A percentile compares a stretch with the other conserved stretches of the same genome.
Evolutionary conservation across 23 tunicate species (phyloP).

Genomic region (Phallusia fumigata): DNA sequence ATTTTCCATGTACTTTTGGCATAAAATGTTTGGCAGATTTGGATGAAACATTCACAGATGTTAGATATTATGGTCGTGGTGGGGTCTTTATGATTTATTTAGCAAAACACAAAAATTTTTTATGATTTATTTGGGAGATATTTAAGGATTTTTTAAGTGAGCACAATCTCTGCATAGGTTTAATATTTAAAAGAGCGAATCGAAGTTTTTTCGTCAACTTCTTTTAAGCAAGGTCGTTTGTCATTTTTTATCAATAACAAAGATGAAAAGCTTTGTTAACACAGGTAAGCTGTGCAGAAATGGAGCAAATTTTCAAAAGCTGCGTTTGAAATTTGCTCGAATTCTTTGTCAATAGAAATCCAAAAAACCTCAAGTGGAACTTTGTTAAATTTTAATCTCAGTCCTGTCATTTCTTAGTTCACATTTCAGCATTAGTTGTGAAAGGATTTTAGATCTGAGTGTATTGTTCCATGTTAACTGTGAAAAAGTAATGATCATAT

Average conservation of each 20-base stretch:
- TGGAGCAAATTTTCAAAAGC: no score
- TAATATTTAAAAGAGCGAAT: neutral
- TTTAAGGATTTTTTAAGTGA: neutral
- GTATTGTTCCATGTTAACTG: conserved; percentile 18
- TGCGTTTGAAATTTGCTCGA: conserved; percentile 21
- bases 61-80: no score
- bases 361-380: conserved; percentile 29
- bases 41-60: no score
- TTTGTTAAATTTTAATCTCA: conserved; percentile 20
- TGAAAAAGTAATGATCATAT: conserved; percentile 20
- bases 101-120: neutral
- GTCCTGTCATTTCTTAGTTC: conserved; percentile 24
- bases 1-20: no score
- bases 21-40: no score
- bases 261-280: conserved; percentile 1
- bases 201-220: neutral
- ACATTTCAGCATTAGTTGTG: conserved; percentile 22
- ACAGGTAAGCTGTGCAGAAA: neutral
- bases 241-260: conserved; percentile 5
- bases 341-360: conserved; percentile 3
- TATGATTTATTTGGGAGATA: neutral
- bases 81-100: no score
- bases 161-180: conserved; percentile 3
- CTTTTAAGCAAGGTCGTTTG: conserved; percentile 10
- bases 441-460: conserved; percentile 12